These are phyloP conservation scores for Lasioglossum figueresi DNA, from an alignment of 2,888 invertebrate species.

Conservation along the genomic window DNA sequence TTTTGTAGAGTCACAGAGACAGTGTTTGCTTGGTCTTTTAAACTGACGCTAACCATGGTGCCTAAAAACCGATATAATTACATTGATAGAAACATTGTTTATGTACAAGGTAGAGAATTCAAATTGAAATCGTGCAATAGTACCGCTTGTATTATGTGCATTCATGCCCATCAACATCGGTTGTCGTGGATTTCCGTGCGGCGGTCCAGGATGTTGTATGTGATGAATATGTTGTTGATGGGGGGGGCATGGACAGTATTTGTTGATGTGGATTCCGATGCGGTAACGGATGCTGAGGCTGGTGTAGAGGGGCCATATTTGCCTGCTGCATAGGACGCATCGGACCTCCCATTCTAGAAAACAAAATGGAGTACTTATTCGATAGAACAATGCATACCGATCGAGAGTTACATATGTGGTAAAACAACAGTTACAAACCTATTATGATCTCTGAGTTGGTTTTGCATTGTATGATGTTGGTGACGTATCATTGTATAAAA, in stretches of 20 bases:
- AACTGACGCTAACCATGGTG: constrained; percentile 79
- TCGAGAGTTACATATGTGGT: neutral
- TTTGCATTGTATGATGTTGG: constrained; percentile 88
- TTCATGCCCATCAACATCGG: constrained; percentile 86
- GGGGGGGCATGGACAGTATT: constrained; percentile 81
- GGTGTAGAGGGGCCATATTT: constrained; percentile 81
- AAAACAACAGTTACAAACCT: constrained; percentile 79
- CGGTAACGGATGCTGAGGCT: constrained; percentile 79
- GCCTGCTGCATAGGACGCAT: constrained; percentile 83
- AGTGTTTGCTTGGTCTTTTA: constrained; percentile 79
- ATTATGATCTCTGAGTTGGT: constrained; percentile 87
- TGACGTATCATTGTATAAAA: constrained; percentile 84
- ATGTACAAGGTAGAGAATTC: neutral
- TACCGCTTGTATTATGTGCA: constrained; percentile 74
- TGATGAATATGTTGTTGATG: constrained; percentile 80
- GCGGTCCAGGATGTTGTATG: constrained; percentile 80
- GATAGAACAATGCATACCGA: neutral
- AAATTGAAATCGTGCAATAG: neutral
- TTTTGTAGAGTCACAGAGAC: constrained; percentile 78
- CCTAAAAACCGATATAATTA: constrained; percentile 66
- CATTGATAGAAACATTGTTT: neutral
- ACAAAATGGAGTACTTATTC: neutral
- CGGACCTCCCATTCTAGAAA: constrained; percentile 79
- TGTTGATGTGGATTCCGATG: constrained; percentile 82
- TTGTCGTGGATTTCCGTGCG: constrained; percentile 81